A percentile compares a stretch with the other conserved stretches of the same genome.
phyloP scores from a whole-genome alignment of 2,888 invertebrate genomes.

The Odontomyia ornata region DNA sequence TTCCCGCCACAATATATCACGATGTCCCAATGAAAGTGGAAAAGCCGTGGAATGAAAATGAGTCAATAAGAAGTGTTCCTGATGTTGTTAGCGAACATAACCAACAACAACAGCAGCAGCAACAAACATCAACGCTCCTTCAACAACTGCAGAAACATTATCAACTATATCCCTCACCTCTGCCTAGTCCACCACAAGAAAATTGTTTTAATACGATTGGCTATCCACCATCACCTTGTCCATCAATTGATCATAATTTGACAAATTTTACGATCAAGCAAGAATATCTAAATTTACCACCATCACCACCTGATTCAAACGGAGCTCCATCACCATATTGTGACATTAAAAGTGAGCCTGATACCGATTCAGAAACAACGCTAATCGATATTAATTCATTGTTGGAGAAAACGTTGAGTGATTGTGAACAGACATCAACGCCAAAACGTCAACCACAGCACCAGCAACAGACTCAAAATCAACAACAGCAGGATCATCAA shows the following conservation, averaged over 20 bases:
- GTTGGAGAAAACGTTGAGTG: conserved; percentile 54
- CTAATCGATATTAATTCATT: conserved; percentile 60
- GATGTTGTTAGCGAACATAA: conserved; percentile 36
- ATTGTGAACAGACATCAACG: conserved; percentile 46
- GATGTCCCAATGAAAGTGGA: conserved; percentile 60
- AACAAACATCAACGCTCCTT: conserved; percentile 50
- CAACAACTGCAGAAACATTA: conserved; percentile 54
- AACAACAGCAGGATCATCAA: conserved; percentile 73
- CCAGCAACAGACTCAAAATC: conserved; percentile 47
- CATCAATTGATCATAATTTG: conserved; percentile 57
- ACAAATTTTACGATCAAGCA: conserved; percentile 62
- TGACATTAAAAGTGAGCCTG: conserved; percentile 62
- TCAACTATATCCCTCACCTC: conserved; percentile 58
- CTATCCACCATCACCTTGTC: conserved; percentile 58
- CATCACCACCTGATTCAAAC: conserved; percentile 71
- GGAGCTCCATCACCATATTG: conserved; percentile 67
- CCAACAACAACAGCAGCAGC: background rate
- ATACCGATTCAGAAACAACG: conserved; percentile 59
- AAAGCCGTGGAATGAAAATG: conserved; percentile 57
- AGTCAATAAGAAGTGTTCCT: conserved; percentile 46
- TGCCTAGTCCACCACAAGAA: conserved; percentile 61
- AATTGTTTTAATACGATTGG: conserved; percentile 21
- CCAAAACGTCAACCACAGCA: conserved; percentile 19
- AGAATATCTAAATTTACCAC: conserved; percentile 68
- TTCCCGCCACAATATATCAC: conserved; percentile 56